Percentiles rank a stretch among this genome's conserved stretches.
phyloP scores from a whole-genome alignment of 1,140 invertebrate species.

The Hyphantria cunea region DNA sequence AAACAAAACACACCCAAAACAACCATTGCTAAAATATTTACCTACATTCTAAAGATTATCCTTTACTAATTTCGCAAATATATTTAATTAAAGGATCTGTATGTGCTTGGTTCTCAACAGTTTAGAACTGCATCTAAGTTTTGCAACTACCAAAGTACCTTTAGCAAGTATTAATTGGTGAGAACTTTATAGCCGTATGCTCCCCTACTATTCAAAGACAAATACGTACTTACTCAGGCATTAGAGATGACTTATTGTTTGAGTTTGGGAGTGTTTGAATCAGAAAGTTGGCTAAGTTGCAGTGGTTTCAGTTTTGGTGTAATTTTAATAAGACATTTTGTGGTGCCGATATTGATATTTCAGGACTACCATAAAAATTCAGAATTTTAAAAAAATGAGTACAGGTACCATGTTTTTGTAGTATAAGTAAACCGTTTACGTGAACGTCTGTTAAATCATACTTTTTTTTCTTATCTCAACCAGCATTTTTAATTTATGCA shows the following conservation, averaged over 20 bases:
- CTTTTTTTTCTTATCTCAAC: not conserved
- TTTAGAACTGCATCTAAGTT: slow-evolving; percentile 47
- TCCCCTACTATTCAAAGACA: slow-evolving; percentile 51
- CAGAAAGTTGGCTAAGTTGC: slow-evolving; percentile 17
- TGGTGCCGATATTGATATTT: too few species aligned
- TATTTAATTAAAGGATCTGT: slow-evolving; percentile 23
- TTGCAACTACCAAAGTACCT: slow-evolving; percentile 50
- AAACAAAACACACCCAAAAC: too few species aligned
- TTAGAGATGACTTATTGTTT: slow-evolving; percentile 40
- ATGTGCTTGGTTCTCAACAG: slow-evolving; percentile 21
- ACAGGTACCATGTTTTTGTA: too few species aligned
- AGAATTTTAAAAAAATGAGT: too few species aligned
- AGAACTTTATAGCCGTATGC: slow-evolving; percentile 40
- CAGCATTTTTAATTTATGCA: too few species aligned
- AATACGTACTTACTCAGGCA: slow-evolving; percentile 45
- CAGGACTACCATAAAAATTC: too few species aligned
- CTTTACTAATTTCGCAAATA: too few species aligned
- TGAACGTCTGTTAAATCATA: not conserved
- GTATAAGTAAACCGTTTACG: too few species aligned
- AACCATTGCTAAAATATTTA: too few species aligned
- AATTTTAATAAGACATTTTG: too few species aligned
- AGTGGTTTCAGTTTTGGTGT: not conserved
- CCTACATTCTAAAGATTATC: too few species aligned
- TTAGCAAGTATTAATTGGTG: slow-evolving; percentile 62
- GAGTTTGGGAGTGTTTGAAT: slow-evolving; percentile 34